Percentiles rank a stretch among this genome's conserved stretches.
These are phyloP conservation scores for Galbula dea DNA, from an alignment of 2,113 vertebrate genomes.

Conservation along the genomic window DNA sequence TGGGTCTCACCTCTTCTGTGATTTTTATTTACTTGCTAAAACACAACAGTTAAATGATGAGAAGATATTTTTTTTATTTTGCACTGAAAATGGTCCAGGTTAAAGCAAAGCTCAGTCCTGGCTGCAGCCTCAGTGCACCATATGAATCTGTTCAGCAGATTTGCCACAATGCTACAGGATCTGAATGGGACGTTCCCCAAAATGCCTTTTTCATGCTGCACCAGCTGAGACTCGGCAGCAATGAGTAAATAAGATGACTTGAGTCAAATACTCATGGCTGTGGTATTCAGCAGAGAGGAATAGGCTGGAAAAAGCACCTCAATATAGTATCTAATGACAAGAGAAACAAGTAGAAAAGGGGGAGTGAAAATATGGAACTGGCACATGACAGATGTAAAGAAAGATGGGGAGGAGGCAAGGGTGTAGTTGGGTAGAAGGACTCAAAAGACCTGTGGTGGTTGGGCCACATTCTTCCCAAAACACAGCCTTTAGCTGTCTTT, in stretches of 20 bases:
- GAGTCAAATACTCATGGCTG: background rate
- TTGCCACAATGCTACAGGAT: background rate
- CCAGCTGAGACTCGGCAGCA: background rate
- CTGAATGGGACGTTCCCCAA: background rate
- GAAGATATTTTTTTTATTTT: background rate
- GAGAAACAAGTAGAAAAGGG: background rate
- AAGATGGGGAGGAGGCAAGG: background rate
- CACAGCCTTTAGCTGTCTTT: background rate
- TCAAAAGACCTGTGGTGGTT: background rate
- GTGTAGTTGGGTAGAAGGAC: fast-evolving
- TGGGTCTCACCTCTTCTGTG: background rate
- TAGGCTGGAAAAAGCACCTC: background rate
- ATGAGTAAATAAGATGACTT: fast-evolving
- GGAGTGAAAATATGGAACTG: background rate
- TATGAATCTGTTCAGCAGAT: background rate
- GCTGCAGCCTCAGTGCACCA: background rate
- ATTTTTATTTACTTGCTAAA: background rate
- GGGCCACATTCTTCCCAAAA: background rate
- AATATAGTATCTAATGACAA: background rate
- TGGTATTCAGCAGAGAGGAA: background rate
- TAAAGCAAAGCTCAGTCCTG: background rate
- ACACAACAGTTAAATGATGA: background rate
- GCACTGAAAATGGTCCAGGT: background rate
- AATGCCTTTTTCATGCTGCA: background rate
- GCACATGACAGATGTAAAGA: background rate